Evolutionary conservation across 2,888 invertebrate species (phyloP).

Genomic region (Phengaris alcon): DNA sequence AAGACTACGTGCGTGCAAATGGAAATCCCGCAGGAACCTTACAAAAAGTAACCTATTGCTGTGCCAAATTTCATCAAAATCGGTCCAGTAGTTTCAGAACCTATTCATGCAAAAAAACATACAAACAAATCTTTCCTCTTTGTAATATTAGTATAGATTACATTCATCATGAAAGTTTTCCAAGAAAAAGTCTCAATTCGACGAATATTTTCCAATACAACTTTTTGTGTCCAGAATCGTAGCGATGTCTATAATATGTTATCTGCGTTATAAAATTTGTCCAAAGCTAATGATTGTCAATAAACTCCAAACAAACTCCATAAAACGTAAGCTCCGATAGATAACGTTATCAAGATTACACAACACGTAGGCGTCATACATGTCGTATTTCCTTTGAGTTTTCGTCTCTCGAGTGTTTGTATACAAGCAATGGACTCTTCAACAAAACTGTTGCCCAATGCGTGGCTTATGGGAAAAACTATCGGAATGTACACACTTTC

Average conservation of each 20-base stretch:
- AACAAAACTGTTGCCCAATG: constrained; percentile 64
- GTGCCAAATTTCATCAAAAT: too few relatives aligned
- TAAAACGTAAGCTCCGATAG: constrained; percentile 34
- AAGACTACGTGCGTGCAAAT: too few relatives aligned
- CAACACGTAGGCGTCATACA: constrained; percentile 61
- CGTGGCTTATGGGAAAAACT: constrained; percentile 61
- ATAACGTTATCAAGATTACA: constrained; percentile 37
- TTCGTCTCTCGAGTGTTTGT: constrained; percentile 71
- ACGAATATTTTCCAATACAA: too few relatives aligned
- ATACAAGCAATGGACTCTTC: constrained; percentile 62
- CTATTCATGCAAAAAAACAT: too few relatives aligned
- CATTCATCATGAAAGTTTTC: too few relatives aligned
- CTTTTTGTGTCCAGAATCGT: neutral
- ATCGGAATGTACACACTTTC: constrained; percentile 52
- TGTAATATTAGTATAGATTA: too few relatives aligned
- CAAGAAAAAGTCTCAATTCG: too few relatives aligned
- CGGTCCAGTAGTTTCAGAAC: too few relatives aligned
- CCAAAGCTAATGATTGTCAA: constrained; percentile 19
- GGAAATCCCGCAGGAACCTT: too few relatives aligned
- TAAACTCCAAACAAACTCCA: constrained; percentile 5
- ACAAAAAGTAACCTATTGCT: too few relatives aligned
- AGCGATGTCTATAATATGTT: neutral
- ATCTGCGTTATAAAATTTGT: constrained; percentile 12
- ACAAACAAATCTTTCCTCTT: too few relatives aligned
- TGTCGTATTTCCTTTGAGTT: constrained; percentile 65